phyloP scores from a whole-genome alignment of 2,888 invertebrate genomes.

The Chalcosyrphus nemorum region DNA sequence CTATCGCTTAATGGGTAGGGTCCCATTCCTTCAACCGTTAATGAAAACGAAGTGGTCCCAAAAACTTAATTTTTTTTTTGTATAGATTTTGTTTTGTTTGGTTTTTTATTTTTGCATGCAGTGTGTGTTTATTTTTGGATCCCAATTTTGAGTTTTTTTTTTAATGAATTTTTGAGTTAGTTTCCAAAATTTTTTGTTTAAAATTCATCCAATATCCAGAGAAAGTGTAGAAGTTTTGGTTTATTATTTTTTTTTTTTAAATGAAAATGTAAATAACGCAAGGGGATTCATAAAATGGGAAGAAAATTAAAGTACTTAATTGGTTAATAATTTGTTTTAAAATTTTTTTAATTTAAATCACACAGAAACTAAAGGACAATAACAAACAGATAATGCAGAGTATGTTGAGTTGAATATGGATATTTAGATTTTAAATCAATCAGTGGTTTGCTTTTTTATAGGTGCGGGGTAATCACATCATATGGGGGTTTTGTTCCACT shows the following conservation, averaged over 20 bases:
- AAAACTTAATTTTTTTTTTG: slow-evolving; percentile 81
- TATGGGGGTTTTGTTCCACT: no score
- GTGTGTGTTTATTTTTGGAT: slow-evolving; percentile 60
- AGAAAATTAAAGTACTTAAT: slow-evolving; percentile 62
- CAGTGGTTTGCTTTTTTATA: no score
- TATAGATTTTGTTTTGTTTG: slow-evolving; percentile 73
- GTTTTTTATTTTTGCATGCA: slow-evolving; percentile 69
- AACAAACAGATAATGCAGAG: slow-evolving; percentile 35
- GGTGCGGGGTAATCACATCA: no score
- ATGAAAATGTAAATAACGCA: slow-evolving; percentile 65
- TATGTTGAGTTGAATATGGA: slow-evolving; percentile 30
- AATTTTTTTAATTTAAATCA: slow-evolving; percentile 45
- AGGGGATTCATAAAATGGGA: slow-evolving; percentile 68
- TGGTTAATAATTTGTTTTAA: slow-evolving; percentile 67
- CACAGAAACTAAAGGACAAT: slow-evolving; percentile 58
- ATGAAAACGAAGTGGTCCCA: slow-evolving; percentile 82
- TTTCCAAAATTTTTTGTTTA: slow-evolving; percentile 48
- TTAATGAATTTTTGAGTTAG: slow-evolving; percentile 36
- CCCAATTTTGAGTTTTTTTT: slow-evolving; percentile 40
- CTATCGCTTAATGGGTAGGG: slow-evolving; percentile 82
- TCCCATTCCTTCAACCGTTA: slow-evolving; percentile 83
- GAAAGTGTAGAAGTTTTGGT: slow-evolving; percentile 63
- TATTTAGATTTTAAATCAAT: background rate
- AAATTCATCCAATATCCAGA: slow-evolving; percentile 70
- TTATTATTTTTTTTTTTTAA: slow-evolving; percentile 66